Evolutionary conservation across 2,888 invertebrate genomes (phyloP).

Genomic region (Electrophaes corylata): DNA sequence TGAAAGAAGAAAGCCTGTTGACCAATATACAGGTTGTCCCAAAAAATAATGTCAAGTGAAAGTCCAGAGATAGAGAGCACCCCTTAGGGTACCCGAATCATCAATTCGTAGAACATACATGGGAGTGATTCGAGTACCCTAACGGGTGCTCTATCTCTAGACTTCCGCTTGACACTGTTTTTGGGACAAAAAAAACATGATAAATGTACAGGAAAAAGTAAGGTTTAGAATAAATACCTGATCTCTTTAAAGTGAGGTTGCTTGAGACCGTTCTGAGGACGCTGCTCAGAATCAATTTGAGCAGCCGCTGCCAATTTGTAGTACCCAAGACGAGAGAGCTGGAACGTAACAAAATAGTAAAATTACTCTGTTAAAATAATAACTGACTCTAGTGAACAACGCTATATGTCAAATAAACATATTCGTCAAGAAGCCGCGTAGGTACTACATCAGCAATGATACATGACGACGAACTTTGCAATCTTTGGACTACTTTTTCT

Average conservation of each 20-base stretch:
- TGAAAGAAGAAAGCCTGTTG: too few relatives aligned
- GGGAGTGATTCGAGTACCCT: too few relatives aligned
- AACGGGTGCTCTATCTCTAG: too few relatives aligned
- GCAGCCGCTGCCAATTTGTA: slow-evolving; percentile 85
- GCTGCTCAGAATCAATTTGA: slow-evolving; percentile 70
- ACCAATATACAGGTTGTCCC: too few relatives aligned
- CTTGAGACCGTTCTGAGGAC: slow-evolving; percentile 74
- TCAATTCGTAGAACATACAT: too few relatives aligned
- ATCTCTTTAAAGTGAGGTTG: slow-evolving; percentile 70
- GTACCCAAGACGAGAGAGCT: slow-evolving; percentile 87
- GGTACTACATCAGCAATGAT: not conserved
- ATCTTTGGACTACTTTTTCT: not conserved
- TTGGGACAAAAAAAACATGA: not conserved
- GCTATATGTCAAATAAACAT: not conserved
- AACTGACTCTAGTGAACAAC: too few relatives aligned
- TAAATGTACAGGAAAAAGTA: not conserved
- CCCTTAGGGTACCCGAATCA: too few relatives aligned
- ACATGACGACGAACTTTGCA: not conserved
- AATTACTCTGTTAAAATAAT: not conserved
- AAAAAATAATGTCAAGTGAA: too few relatives aligned
- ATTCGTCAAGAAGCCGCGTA: not conserved
- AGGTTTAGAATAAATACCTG: slow-evolving; percentile 49
- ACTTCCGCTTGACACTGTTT: too few relatives aligned
- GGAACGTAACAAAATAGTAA: slow-evolving; percentile 44
- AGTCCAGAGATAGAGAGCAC: too few relatives aligned